phyloP scores from a whole-genome alignment of 2,888 invertebrate species.

The Pachycephus smyrnensis region DNA sequence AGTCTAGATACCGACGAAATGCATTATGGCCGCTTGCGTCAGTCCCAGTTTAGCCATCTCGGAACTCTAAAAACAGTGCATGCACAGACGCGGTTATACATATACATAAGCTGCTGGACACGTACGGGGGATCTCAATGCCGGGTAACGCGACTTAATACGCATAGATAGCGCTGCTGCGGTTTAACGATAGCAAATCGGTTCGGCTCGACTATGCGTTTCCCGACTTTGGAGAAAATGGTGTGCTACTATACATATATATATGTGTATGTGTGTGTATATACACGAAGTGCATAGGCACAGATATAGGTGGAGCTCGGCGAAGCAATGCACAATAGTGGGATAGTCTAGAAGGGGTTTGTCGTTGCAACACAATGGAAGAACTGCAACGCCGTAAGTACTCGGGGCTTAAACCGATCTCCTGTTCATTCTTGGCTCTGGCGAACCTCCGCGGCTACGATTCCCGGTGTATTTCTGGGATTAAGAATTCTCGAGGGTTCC shows the following conservation, averaged over 20 bases:
- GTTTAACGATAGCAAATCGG: not conserved
- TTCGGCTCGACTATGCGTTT: not conserved
- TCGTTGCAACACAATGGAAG: conserved; percentile 54
- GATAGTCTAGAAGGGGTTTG: conserved; percentile 32
- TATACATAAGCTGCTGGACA: not conserved
- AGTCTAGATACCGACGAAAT: conserved; percentile 56
- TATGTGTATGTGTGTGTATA: too few relatives aligned
- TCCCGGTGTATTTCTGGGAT: conserved; percentile 38
- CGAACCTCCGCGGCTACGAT: conserved; percentile 8
- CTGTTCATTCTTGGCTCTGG: conserved; percentile 13
- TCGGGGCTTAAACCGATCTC: conserved; percentile 37
- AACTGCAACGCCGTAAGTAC: conserved; percentile 54
- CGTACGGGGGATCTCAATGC: not conserved
- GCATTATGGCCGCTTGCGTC: conserved; percentile 63
- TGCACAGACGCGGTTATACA: not conserved
- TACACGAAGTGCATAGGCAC: not conserved
- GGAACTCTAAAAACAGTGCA: not conserved
- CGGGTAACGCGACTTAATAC: not conserved
- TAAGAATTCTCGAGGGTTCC: conserved; percentile 34
- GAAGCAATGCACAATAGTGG: not conserved
- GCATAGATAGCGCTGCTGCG: not conserved
- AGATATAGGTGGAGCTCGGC: not conserved
- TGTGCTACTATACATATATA: not conserved
- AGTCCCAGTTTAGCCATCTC: conserved; percentile 31
- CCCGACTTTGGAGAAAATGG: not conserved